A percentile compares a stretch with the other conserved stretches of the same genome.
phyloP scores from a whole-genome alignment of 2,113 vertebrate species.

The Zapornia atra region DNA sequence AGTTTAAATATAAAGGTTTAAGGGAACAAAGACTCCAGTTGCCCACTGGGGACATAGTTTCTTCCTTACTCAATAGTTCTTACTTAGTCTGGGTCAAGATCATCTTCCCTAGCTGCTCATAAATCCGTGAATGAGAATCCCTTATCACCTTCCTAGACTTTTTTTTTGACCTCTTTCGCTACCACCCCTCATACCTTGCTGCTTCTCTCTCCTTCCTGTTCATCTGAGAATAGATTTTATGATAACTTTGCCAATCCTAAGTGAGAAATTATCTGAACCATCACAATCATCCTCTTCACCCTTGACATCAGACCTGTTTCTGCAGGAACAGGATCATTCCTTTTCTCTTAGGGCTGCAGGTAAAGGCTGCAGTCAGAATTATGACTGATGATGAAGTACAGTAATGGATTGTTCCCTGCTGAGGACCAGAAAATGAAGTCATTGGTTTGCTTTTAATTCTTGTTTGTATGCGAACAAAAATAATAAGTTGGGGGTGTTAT shows the following conservation, averaged over 20 bases:
- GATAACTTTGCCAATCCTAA: not conserved
- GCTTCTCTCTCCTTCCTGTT: not conserved
- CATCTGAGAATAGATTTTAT: not conserved
- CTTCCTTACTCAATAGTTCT: not conserved
- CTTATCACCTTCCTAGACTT: not conserved
- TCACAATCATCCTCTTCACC: not conserved
- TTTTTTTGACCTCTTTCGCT: not conserved
- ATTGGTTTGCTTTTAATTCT: not conserved
- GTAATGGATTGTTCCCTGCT: not conserved
- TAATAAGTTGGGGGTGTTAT: not conserved
- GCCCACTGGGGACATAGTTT: not conserved
- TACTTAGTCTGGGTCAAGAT: not conserved
- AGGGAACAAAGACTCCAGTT: not conserved
- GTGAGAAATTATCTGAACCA: not conserved
- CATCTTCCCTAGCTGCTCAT: not conserved
- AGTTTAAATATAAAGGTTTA: conserved; percentile 1
- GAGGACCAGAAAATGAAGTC: not conserved
- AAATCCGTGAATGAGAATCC: not conserved
- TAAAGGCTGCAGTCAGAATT: not conserved
- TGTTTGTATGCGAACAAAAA: not conserved
- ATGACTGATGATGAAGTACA: not conserved
- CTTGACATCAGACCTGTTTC: not conserved
- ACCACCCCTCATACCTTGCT: not conserved
- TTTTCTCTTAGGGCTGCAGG: not conserved
- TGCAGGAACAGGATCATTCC: not conserved